Evolutionary conservation across 2,888 invertebrate species (phyloP).

Genomic region (Amiota communis): DNA sequence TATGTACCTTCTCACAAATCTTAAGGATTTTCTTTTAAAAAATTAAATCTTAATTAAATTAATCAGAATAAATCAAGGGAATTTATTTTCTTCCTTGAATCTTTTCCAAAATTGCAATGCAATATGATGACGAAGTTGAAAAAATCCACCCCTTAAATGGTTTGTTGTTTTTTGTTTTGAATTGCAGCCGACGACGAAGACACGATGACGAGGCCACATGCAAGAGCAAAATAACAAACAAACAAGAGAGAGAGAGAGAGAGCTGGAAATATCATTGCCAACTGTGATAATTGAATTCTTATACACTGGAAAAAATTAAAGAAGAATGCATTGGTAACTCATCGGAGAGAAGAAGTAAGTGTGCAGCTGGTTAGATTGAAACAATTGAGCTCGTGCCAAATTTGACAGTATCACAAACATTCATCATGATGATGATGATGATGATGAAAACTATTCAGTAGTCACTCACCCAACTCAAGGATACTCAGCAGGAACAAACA

Average conservation of each 20-base stretch:
- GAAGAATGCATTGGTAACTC: too few relatives aligned
- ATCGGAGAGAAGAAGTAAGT: too few relatives aligned
- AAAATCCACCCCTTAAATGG: constrained; percentile 6
- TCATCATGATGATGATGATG: too few relatives aligned
- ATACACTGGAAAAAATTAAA: too few relatives aligned
- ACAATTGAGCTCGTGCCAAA: too few relatives aligned
- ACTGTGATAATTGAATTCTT: too few relatives aligned
- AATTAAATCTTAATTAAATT: background rate
- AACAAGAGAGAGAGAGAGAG: background rate
- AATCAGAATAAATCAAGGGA: background rate
- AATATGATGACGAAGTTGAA: background rate
- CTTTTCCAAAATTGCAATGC: background rate
- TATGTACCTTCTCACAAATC: constrained; percentile 15
- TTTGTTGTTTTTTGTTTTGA: background rate
- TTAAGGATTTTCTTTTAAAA: background rate
- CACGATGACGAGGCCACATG: too few relatives aligned
- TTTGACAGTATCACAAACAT: too few relatives aligned
- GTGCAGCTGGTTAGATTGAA: too few relatives aligned
- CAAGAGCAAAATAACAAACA: constrained; percentile 27
- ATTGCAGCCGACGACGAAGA: constrained; percentile 1
- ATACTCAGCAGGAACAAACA: too few relatives aligned
- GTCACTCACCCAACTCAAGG: too few relatives aligned
- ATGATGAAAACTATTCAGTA: too few relatives aligned
- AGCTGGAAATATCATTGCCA: background rate
- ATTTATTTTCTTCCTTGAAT: background rate